These are phyloP conservation scores for Chorisops tibialis DNA, from an alignment of 2,888 invertebrate species.

Conservation along the genomic window DNA sequence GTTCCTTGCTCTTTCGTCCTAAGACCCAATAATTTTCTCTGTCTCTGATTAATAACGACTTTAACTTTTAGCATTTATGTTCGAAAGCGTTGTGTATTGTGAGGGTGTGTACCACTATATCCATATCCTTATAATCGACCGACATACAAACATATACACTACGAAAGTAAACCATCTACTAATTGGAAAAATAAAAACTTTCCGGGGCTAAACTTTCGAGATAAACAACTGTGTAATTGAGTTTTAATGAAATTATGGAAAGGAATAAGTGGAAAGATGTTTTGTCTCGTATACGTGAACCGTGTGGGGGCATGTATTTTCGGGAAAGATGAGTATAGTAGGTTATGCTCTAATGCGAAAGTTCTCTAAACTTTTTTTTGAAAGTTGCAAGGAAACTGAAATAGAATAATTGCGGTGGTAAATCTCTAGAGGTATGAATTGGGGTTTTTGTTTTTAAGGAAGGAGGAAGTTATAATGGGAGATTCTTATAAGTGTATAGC, in stretches of 20 bases:
- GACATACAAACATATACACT: background rate
- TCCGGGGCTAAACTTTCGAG: conserved; percentile 9
- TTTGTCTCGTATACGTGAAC: too few relatives aligned
- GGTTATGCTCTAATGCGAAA: too few relatives aligned
- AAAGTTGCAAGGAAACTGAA: too few relatives aligned
- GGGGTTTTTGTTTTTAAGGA: too few relatives aligned
- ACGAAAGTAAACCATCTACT: conserved; percentile 11
- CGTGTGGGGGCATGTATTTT: too few relatives aligned
- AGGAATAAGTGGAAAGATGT: conserved; percentile 8
- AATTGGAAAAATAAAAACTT: conserved; percentile 26
- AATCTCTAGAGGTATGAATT: too few relatives aligned
- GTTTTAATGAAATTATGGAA: conserved; percentile 26
- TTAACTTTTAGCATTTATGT: conserved; percentile 21
- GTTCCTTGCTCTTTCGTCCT: background rate
- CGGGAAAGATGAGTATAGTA: too few relatives aligned
- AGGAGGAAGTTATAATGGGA: too few relatives aligned
- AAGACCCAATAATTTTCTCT: conserved; percentile 1
- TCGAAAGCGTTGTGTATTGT: background rate
- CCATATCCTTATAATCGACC: background rate
- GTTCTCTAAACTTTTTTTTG: too few relatives aligned
- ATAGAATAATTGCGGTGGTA: too few relatives aligned
- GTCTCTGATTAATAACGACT: conserved; percentile 23
- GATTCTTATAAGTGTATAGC: too few relatives aligned
- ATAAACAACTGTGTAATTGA: conserved; percentile 25
- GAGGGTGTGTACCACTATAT: background rate